These are phyloP conservation scores for Camponotus floridanus DNA, from an alignment of 1,140 invertebrate genomes.

Conservation along the genomic window DNA sequence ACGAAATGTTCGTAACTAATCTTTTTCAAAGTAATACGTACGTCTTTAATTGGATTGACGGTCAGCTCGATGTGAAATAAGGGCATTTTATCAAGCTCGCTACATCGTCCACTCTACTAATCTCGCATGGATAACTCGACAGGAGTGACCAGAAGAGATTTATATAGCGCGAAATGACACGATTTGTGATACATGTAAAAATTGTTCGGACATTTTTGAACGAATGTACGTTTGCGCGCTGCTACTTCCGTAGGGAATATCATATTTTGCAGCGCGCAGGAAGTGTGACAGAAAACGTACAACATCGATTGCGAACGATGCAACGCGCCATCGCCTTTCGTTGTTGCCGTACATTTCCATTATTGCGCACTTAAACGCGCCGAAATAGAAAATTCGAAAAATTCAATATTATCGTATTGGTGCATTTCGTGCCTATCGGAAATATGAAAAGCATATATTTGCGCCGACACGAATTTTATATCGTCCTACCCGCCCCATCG, in stretches of 20 bases:
- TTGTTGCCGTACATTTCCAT: slow-evolving; percentile 60
- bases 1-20: slow-evolving; percentile 1
- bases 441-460: slow-evolving; percentile 63
- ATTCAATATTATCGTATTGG: slow-evolving; percentile 63
- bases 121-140: background rate
- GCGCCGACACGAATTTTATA: slow-evolving; percentile 54
- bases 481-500: slow-evolving; percentile 24
- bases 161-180: slow-evolving; percentile 24
- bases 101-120: background rate
- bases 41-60: background rate
- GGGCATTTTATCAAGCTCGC: background rate
- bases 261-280: slow-evolving; percentile 47
- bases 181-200: slow-evolving; percentile 41
- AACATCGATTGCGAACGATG: slow-evolving; percentile 58
- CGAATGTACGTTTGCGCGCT: slow-evolving; percentile 2
- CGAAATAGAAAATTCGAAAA: slow-evolving; percentile 64
- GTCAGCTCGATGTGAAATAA: background rate
- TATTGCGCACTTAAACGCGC: slow-evolving; percentile 63
- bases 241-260: slow-evolving; percentile 53
- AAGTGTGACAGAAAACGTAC: slow-evolving; percentile 58
- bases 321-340: slow-evolving; percentile 60
- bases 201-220: slow-evolving; percentile 39
- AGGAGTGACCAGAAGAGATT: background rate
- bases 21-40: background rate
- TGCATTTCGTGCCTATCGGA: slow-evolving; percentile 59